Conservation (phyloP, 2,113 vertebrate genomes). For the Epinephelus lanceolatus region DNA sequence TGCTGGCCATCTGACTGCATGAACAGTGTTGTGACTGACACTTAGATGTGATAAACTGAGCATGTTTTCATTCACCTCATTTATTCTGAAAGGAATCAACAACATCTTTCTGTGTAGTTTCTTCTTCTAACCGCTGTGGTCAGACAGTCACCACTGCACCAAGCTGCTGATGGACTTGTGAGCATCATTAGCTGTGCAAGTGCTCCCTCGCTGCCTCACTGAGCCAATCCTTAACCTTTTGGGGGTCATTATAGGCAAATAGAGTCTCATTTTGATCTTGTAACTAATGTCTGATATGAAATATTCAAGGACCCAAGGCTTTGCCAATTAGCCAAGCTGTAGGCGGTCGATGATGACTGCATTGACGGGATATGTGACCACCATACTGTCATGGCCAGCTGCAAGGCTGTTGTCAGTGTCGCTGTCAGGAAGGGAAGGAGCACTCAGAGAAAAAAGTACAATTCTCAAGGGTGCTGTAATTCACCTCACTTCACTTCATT, state of each 20-base stretch:
- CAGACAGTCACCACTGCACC: constrained; percentile 34
- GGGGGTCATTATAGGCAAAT: constrained; percentile 53
- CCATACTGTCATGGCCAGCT: not conserved
- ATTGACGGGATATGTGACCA: constrained; percentile 26
- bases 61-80: not conserved
- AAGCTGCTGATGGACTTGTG: constrained; percentile 64
- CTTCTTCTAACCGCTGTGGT: constrained; percentile 39
- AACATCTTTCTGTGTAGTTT: constrained; percentile 6
- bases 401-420: constrained; percentile 14
- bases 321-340: constrained; percentile 67
- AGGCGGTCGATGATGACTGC: constrained; percentile 47
- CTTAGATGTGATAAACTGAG: constrained; percentile 27
- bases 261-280: constrained; percentile 55
- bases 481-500: not conserved
- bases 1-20: not conserved
- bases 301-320: constrained; percentile 62
- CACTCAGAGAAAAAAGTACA: constrained; percentile 3
- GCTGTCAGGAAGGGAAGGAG: not conserved
- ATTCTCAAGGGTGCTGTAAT: not conserved
- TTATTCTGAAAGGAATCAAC: constrained; percentile 37
- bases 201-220: constrained; percentile 30
- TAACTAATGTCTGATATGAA: constrained; percentile 70
- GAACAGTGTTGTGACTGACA: constrained; percentile 25
- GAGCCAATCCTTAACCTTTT: constrained; percentile 49
- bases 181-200: constrained; percentile 58